Evolutionary conservation across 2,113 vertebrate species (phyloP), one percentile per base, ranked within the genome.

Genomic region (Myotis lucifugus): DNA sequence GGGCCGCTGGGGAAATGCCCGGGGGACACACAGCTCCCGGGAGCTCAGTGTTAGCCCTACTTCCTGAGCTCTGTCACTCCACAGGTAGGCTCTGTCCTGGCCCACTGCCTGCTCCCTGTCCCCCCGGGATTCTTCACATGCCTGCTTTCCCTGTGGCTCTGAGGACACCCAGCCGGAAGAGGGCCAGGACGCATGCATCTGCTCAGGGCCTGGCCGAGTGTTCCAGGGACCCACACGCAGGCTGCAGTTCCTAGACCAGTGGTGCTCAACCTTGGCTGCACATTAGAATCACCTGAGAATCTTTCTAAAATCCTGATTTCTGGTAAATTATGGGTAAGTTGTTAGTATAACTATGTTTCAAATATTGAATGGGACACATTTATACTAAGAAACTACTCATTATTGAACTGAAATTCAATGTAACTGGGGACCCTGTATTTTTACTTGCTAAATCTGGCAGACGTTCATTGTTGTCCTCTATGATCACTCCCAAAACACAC

Each of bases 11-110:
- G 34, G 34, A 37, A 87, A 19, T 81, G 14, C 7, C 5, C 27
- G 3, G 61, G 40, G 12, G 50, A 86, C 9, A 6, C 18, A n/a
- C 13, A 42, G 54, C 6, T 42, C 48, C 88, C 27, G 3, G 8
- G 69, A 70, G 23, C 9, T 50, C 29, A 69, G 29, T 48, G 42
- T 69, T 1, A 67, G 15, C 19, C 37, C 79, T 85, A 32, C 69
- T 70, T 72, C 12, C 50, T 88, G 3, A n/a, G 61, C 32, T 6
- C 34, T 40, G 1, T 85, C 88, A 50, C 34, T 59, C 76, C n/a
- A 46, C 92, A 99, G 99, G 99, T 1, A 98, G 98, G 92, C 99
- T 98, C 96, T 99, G 99, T 93, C 98, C 98, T 0, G 97, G 74
- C 29, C 4, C 2, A 10, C 21, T n/a, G n/a, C 96, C 98, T 2